Percentiles rank a stretch among this genome's conserved stretches.
Conservation (phyloP, 2,888 invertebrate genomes). For the Hofmannophila pseudospretella region DNA sequence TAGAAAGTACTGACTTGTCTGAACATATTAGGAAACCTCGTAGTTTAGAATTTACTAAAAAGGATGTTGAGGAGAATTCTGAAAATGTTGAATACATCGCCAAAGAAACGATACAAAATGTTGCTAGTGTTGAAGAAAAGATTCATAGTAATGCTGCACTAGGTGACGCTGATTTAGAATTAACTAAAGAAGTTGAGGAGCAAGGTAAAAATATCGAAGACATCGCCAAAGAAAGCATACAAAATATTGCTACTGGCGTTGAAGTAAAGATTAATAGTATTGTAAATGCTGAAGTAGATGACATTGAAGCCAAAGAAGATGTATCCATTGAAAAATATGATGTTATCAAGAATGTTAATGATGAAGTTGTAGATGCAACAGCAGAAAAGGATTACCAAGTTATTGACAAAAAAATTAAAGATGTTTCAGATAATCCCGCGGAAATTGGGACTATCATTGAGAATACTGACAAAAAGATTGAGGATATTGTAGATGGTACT, state of each 20-base stretch:
- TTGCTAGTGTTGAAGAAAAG: background rate
- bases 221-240: background rate
- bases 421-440: background rate
- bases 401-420: background rate
- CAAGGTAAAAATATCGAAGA: too few relatives aligned
- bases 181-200: background rate
- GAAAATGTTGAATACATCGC: too few relatives aligned
- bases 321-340: constrained; percentile 1
- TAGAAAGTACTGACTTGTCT: background rate
- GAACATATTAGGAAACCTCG: background rate
- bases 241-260: background rate
- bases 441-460: background rate
- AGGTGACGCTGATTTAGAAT: background rate
- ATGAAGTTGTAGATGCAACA: background rate
- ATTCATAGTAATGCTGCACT: background rate
- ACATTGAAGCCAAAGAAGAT: background rate
- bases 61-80: too few relatives aligned
- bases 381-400: background rate
- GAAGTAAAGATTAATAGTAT: background rate
- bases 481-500: background rate
- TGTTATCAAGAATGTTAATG: constrained; percentile 4
- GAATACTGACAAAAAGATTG: background rate
- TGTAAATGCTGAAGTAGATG: background rate
- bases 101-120: too few relatives aligned
- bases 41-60: background rate